Base-by-base conservation (phyloP, 1,140 invertebrate species). In the Pentalonia nigronervosa region DNA sequence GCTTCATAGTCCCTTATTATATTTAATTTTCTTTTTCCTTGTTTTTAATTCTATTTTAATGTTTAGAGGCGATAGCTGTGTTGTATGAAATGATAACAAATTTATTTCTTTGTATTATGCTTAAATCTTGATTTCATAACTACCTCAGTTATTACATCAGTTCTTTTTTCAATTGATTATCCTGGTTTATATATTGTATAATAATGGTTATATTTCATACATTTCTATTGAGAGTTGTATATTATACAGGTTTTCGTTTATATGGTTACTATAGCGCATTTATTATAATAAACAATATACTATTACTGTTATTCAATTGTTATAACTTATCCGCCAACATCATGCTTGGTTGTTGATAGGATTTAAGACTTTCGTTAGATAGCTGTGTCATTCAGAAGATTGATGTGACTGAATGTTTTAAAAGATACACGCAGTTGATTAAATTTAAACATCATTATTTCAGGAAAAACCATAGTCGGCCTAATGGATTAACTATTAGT, bases 401-500 rank as follows among this genome's bases (percentile, higher is more conserved):
- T 86, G 81, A 93, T 93, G 67, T 36, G 81, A 84, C 47, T n/a
- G 34, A 83, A 53, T 48, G 67, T 91, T 41, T 23, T 91, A 30
- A 9, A 45, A 34, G 25, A 91, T 83, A 36, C 21, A 81, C 20
- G 23, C 34, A 36, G 81, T 45, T 45, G 84, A 93, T 93, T 45
- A 50, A 93, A 93, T 93, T 84, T 83, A 86, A 93, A 93, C 91
- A 30, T 86, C 48, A 25, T 89, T 89, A 89, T 56, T 89, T 23
- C n/a, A 21, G 7, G 81, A 34, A 41, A 93, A 86, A 86, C n/a
- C 34, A 81, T 83, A 25, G 45, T 84, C 48, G 21, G 76, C 25
- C 47, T 93, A 93, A 93, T 93, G 91, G 91, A 93, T 93, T 93
- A 93, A 93, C 91, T 93, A 83, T 34, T 41, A 20, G 76, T 48